A percentile compares a stretch with the other conserved stretches of the same genome.
Evolutionary conservation across 2,113 vertebrate species (phyloP).

Genomic region (Dicaeum eximium): DNA sequence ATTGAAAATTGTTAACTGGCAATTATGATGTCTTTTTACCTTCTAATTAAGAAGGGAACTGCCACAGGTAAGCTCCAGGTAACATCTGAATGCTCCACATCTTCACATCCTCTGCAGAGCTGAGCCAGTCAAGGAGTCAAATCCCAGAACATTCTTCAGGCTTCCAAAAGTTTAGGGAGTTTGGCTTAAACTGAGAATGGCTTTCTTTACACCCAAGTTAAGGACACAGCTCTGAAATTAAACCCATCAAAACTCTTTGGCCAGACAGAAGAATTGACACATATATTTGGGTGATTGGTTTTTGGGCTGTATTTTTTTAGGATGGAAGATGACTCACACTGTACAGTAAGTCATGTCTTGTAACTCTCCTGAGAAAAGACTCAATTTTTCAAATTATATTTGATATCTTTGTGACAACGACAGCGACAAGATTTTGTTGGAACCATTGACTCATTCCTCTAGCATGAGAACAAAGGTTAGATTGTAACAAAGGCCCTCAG

Average conservation of each 20-base stretch:
- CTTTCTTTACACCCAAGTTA: neutral
- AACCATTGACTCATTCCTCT: neutral
- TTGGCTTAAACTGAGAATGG: neutral
- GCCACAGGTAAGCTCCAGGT: neutral
- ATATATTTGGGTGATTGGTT: neutral
- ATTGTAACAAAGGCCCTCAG: neutral
- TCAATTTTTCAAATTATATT: neutral
- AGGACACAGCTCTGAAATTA: neutral
- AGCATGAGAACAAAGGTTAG: neutral
- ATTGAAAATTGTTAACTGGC: conserved; percentile 61
- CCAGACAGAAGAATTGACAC: neutral
- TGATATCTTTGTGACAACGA: neutral
- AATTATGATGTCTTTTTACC: conserved; percentile 62
- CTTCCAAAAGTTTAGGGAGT: neutral
- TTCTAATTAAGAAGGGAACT: conserved; percentile 65
- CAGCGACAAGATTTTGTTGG: neutral
- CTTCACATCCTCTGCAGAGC: neutral
- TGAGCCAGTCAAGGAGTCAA: neutral
- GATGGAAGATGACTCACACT: conserved; percentile 1
- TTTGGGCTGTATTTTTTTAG: neutral
- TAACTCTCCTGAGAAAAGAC: neutral
- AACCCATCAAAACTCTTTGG: neutral
- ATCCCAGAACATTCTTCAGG: neutral
- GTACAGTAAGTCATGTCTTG: neutral
- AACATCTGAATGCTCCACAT: neutral